These are phyloP conservation scores for Amphipoea lucens DNA, from an alignment of 2,888 invertebrate species.

Conservation along the genomic window DNA sequence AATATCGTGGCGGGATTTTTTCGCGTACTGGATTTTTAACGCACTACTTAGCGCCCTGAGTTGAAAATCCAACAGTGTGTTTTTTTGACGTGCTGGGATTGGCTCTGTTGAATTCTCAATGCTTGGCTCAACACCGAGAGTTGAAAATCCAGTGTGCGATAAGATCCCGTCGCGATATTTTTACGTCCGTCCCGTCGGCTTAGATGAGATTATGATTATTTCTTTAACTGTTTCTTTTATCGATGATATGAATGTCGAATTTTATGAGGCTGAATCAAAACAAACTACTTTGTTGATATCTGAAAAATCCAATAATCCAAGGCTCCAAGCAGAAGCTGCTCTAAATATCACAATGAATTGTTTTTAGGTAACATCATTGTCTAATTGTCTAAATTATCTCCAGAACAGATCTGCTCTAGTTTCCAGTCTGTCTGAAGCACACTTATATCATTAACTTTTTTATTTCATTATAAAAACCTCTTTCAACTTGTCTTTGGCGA, in stretches of 20 bases:
- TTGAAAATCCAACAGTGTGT: background rate
- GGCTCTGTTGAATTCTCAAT: background rate
- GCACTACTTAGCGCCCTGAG: background rate
- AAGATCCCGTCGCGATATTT: background rate
- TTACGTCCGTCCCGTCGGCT: background rate
- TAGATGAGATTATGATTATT: background rate
- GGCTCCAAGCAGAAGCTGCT: background rate
- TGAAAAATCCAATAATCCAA: background rate
- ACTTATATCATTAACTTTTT: slow-evolving; percentile 28
- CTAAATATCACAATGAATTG: slow-evolving; percentile 9
- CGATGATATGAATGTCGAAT: background rate
- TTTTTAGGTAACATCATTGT: slow-evolving; percentile 33
- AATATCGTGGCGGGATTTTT: background rate
- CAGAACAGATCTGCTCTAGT: slow-evolving; percentile 37
- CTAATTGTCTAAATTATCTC: slow-evolving; percentile 40
- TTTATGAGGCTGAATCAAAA: background rate
- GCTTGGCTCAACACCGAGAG: background rate
- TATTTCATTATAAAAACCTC: slow-evolving; percentile 18
- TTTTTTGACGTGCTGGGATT: background rate
- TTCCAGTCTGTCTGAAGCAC: slow-evolving; percentile 28
- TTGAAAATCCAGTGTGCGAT: background rate
- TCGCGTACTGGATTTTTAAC: background rate
- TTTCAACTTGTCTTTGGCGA: slow-evolving; percentile 40
- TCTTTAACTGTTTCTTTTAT: background rate
- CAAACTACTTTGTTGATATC: background rate